Conservation (phyloP, 1,140 invertebrate genomes). For the Brachionus asplanchnoidis region DNA sequence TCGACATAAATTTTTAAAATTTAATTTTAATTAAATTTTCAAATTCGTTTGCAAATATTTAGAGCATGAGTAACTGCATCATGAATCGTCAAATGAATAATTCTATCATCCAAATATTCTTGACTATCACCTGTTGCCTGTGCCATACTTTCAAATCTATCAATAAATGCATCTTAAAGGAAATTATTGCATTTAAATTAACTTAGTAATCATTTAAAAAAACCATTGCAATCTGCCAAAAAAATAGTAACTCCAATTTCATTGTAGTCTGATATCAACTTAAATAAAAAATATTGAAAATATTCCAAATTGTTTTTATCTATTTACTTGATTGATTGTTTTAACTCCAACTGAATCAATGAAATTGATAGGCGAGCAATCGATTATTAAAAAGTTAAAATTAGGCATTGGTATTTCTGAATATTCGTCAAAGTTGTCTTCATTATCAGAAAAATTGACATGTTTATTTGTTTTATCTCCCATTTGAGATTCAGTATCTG, state of each 20-base stretch:
- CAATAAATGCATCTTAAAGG: background rate
- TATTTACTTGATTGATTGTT: constrained; percentile 45
- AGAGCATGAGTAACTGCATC: background rate
- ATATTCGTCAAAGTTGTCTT: background rate
- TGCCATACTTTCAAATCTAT: background rate
- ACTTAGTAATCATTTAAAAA: background rate
- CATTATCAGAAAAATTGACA: background rate
- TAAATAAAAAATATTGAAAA: background rate
- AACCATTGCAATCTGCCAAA: background rate
- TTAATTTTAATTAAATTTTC: background rate
- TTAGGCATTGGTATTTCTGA: background rate
- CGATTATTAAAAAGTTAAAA: constrained; percentile 47
- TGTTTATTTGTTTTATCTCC: background rate
- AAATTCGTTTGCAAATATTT: background rate
- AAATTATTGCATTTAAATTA: background rate
- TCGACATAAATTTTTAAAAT: background rate
- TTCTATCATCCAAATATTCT: background rate
- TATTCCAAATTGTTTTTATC: background rate
- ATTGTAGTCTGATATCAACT: background rate
- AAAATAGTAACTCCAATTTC: background rate
- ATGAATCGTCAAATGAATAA: background rate
- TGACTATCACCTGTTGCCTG: background rate
- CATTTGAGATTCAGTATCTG: constrained; percentile 18
- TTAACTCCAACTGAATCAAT: constrained; percentile 50
- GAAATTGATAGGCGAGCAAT: constrained; percentile 49